Evolutionary conservation across 2,113 vertebrate species (phyloP), one percentile per base, ranked within the genome.

Genomic region (Ia io): DNA sequence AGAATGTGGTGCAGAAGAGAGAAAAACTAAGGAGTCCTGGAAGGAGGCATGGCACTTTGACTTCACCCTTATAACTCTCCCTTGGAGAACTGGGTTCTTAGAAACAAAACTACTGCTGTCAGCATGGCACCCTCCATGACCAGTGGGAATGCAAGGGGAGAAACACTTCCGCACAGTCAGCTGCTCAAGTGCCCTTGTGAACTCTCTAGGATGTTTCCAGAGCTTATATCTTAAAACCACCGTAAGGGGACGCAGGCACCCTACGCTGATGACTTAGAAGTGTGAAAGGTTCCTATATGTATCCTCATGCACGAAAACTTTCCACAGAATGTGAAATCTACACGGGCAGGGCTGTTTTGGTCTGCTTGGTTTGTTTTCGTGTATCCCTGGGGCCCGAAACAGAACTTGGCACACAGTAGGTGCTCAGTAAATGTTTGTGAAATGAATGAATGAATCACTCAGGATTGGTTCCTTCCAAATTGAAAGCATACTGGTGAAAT

Each of bases 401-500:
- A 59, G 44, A 67, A n/a, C 37, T 59, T 40, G 65, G 63, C 30
- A 61, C 40, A 59, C 9, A 74, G 47, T 28, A 77, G 65, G 44
- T 71, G 37, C 79, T 95, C 93, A 95, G 56, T 92, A 92, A 95
- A 80, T 87, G 90, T 87, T 93, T 95, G 92, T 95, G 79, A 93
- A 89, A 90, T 96, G 91, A 91, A 94, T 84, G 63, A 87, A 30
- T 88, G 70, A 51, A 40, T 44, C 13, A 28, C 67, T 47, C 30
- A 35, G 63, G 53, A 65, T 44, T 3, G 22, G 42, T 20, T n/a
- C 88, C 91, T 91, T 53, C 42, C n/a, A n/a, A 84, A 51, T 25
- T 28, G 22, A 53, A 53, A 67, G 61, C 6, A 69, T 69, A 51
- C 16, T 35, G n/a, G 28, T 42, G 53, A 49, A 22, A 70, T 70